Conservation (phyloP, 2,888 invertebrate species). For the Dolichomitus sp. region DNA sequence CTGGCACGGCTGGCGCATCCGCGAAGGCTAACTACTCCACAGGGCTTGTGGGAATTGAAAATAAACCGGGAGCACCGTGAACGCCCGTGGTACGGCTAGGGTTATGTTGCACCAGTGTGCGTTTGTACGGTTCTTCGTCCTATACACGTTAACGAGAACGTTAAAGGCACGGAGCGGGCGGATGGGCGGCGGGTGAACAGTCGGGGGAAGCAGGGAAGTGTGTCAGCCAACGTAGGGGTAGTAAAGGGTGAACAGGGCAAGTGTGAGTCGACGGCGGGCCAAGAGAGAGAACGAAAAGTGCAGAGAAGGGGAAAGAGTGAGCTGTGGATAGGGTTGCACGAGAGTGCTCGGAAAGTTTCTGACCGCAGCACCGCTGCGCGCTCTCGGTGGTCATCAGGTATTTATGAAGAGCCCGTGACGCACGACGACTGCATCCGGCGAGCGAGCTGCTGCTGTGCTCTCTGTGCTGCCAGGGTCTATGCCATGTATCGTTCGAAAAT, state of each 20-base stretch:
- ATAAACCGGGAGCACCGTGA: constrained; percentile 58
- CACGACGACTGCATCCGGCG: constrained; percentile 66
- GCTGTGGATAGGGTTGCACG: constrained; percentile 35
- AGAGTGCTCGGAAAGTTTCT: constrained; percentile 66
- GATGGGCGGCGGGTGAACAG: constrained; percentile 9
- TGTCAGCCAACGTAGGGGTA: constrained; percentile 50
- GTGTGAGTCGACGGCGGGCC: constrained; percentile 38
- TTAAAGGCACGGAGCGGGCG: constrained; percentile 20
- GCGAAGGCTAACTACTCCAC: constrained; percentile 56
- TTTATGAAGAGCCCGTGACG: constrained; percentile 75
- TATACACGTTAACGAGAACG: constrained; percentile 56
- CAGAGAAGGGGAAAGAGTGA: constrained; percentile 61
- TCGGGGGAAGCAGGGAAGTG: constrained; percentile 44
- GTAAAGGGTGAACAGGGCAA: constrained; percentile 37
- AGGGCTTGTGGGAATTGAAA: constrained; percentile 58
- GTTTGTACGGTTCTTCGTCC: constrained; percentile 45
- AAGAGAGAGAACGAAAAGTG: constrained; percentile 41
- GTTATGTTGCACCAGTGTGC: constrained; percentile 12
- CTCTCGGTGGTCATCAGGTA: constrained; percentile 76
- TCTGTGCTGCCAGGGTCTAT: constrained; percentile 3
- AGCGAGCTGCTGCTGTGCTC: constrained; percentile 42
- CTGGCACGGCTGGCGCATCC: constrained; percentile 50
- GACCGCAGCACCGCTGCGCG: constrained; percentile 68
- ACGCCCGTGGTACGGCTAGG: constrained; percentile 17
- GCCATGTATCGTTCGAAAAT: constrained; percentile 54